Base-by-base conservation (phyloP, 2,888 invertebrate species). In the Tridacna gigas region DNA sequence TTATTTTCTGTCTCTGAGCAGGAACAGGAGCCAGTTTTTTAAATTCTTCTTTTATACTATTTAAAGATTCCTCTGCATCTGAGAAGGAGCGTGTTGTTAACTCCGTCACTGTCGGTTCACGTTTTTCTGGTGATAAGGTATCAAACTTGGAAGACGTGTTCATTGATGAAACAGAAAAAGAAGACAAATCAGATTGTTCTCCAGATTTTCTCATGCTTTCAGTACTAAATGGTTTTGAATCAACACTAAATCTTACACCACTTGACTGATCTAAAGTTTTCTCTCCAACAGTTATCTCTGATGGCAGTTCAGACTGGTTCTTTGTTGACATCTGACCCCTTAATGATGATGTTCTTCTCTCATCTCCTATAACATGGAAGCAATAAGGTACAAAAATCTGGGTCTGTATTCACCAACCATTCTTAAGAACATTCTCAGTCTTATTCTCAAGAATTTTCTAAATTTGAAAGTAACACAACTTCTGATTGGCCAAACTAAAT, bases 281-380 rank as follows among this genome's bases (percentile, higher is more conserved):
- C 25, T 77, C 79, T 13, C 45, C 65, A 5, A 79, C 79, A 18
- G 84, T 82, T 45, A 87, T 87, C 26, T 76, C 81, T 12, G 87
- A 87, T 1, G 87, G 87, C 26, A 87, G 74, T 26, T 87, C 87
- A 18, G 84, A 84, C 7, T 56, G 67, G 45, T 80, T 75, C 11
- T 81, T 69, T 9, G 51, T 45, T 13, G 79, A 73, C 26, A 73
- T 37, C 20, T 75, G 78, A 69, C 66, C 83, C 65, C 76, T 75
- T 20, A 87, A 13, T 18, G 78, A 79, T n/a, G 87, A 80, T 48
- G 83, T 83, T 56, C 77, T 79, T 51, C 87, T 79, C 20, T 83
- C 87, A 28, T 87, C 87, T n/a, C 85, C 84, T 87, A 37, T 4
- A 81, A 77, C 1, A 69, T 37, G 45, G 28, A 56, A 56, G 20